phyloP scores from a whole-genome alignment of 2,113 vertebrate species.

The Percopsis transmontana region DNA sequence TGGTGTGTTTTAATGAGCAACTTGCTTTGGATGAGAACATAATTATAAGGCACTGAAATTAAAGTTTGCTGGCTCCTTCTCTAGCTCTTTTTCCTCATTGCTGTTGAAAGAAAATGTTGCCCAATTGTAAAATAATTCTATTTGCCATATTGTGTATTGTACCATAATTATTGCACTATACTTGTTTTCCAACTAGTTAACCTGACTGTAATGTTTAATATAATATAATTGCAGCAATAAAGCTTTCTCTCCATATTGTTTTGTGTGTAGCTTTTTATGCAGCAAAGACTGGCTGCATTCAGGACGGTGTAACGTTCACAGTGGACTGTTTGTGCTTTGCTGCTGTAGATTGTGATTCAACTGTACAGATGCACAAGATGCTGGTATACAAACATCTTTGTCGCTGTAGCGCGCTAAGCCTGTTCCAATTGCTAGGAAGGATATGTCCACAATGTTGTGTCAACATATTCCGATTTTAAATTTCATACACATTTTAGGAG shows the following conservation, averaged over 20 bases:
- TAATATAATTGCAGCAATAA: slow-evolving; percentile 83
- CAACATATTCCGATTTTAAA: too few relatives aligned
- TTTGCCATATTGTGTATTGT: slow-evolving; percentile 75
- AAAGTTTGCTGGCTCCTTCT: slow-evolving; percentile 42
- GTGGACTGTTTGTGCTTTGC: too few relatives aligned
- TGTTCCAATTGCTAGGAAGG: too few relatives aligned
- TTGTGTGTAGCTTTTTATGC: background rate
- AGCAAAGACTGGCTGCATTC: too few relatives aligned
- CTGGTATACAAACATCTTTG: too few relatives aligned
- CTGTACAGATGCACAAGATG: too few relatives aligned
- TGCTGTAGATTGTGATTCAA: too few relatives aligned
- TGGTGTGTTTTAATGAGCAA: slow-evolving; percentile 11
- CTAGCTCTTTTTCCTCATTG: slow-evolving; percentile 53
- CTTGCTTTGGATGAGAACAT: slow-evolving; percentile 20
- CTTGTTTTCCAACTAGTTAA: slow-evolving; percentile 75
- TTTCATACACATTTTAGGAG: too few relatives aligned
- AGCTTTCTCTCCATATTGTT: slow-evolving; percentile 66
- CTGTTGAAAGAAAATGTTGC: slow-evolving; percentile 71
- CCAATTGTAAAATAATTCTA: slow-evolving; percentile 74
- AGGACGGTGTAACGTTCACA: too few relatives aligned
- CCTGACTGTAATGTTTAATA: slow-evolving; percentile 74
- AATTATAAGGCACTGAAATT: slow-evolving; percentile 34
- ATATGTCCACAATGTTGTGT: too few relatives aligned
- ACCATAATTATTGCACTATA: slow-evolving; percentile 78
- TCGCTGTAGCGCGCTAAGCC: too few relatives aligned